Percentiles rank a stretch among this genome's conserved stretches.
These are phyloP conservation scores for Cyanoderma ruficeps DNA, from an alignment of 2,113 vertebrate species.

Conservation along the genomic window DNA sequence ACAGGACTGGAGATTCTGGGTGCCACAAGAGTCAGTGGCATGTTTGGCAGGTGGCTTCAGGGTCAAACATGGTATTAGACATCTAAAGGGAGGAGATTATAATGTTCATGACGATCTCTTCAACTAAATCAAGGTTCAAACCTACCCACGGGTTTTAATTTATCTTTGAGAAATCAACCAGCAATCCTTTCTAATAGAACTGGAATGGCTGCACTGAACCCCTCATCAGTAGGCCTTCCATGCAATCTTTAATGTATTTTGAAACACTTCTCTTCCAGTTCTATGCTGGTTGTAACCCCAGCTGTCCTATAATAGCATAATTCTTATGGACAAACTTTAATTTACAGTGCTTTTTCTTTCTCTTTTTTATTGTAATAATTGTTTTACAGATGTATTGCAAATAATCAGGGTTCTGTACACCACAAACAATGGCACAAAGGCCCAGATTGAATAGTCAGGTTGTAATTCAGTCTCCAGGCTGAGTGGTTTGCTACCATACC, in stretches of 20 bases:
- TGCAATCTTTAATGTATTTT: background rate
- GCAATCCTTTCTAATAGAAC: background rate
- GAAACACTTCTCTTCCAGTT: background rate
- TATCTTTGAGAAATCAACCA: background rate
- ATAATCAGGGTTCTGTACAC: background rate
- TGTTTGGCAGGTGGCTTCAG: background rate
- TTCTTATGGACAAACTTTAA: slow-evolving; percentile 31
- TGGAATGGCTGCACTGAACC: background rate
- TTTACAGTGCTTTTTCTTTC: slow-evolving; percentile 25
- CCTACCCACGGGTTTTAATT: background rate
- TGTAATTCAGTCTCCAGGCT: slow-evolving; percentile 76
- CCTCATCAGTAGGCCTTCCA: background rate
- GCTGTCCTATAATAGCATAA: background rate
- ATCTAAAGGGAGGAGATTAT: background rate
- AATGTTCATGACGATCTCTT: background rate
- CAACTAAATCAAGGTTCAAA: background rate
- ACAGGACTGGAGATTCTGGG: rapidly evolving
- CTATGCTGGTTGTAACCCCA: background rate
- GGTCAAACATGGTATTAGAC: background rate
- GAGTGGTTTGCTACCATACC: slow-evolving; percentile 75
- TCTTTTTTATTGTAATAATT: slow-evolving; percentile 58
- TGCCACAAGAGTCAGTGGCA: background rate
- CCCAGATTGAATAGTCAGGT: slow-evolving; percentile 55
- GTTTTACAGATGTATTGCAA: slow-evolving; percentile 50
- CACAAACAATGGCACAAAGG: slow-evolving; percentile 38